Base-by-base conservation (phyloP, 2,113 vertebrate species). In the Indicator indicator region DNA sequence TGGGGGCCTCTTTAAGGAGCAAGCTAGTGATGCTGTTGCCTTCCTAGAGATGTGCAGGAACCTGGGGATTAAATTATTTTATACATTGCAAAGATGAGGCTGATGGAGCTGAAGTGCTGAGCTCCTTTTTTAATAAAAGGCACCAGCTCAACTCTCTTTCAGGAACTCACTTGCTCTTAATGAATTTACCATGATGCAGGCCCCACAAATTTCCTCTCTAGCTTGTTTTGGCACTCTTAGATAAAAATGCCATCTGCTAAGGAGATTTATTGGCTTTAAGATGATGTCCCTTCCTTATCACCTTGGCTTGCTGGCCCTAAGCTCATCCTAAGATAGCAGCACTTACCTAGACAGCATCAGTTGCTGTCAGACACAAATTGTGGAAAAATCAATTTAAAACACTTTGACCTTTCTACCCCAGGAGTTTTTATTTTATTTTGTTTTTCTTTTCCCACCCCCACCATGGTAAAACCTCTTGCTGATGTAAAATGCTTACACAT, bases 111-210 rank as follows among this genome's bases (percentile, higher is more conserved):
- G 77, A 85, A 79, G 83, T 83, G 79, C 92, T 93, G 96, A 93
- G 92, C 76, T 93, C 28, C 54, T 72, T 93, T 94, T 97, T 94
- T 89, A 96, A 96, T 95, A 86, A 67, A 69, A 75, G 93, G 81
- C 54, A 84, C 95, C 90, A 95, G 93, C 89, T 96, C 88, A 96
- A 96, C 90, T 96, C 52, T 55, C 58, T 90, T 91, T 73, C 73
- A 95, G 73, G 95, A 97, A 97, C 91, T 92, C 87, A 90, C 94
- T 97, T 96, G 97, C 69, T 80, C 56, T 88, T 94, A 95, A 91
- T 94, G 96, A 96, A 85, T 94, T 91, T 86, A 88, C 84, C 52
- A 44, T 76, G 55, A 90, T 95, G 82, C 71, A 85, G 77, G 87
- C 62, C 62, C 83, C 96, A 80, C 75, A 88, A 93, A 97, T 95